Percentiles rank a stretch among this genome's conserved stretches.
These are phyloP conservation scores for Ophion slaviceki DNA, from an alignment of 2,888 invertebrate genomes.

Conservation along the genomic window DNA sequence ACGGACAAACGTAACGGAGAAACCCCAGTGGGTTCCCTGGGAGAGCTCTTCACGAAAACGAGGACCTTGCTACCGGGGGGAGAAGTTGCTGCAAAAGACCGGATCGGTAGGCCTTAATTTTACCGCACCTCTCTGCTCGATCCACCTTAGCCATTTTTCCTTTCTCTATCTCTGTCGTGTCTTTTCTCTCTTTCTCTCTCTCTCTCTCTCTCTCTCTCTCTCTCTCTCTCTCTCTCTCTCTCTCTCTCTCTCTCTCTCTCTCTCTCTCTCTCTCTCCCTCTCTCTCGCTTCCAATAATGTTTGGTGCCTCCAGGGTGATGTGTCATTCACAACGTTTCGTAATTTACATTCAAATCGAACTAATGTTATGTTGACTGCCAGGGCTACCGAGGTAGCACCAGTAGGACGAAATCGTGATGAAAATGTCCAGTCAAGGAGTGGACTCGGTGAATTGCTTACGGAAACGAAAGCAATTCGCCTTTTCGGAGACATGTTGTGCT, in stretches of 20 bases:
- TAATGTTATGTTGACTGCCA: not conserved
- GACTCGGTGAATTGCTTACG: not conserved
- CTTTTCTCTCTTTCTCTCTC: not conserved
- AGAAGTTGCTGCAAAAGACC: constrained; percentile 50
- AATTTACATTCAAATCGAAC: not conserved
- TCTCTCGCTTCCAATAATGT: not conserved
- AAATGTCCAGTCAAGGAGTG: not conserved
- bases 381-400: constrained; percentile 22
- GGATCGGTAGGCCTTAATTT: constrained; percentile 64
- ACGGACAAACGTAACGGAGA: constrained; percentile 64
- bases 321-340: constrained; percentile 44
- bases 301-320: not conserved
- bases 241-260: not conserved
- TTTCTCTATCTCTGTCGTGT: not conserved
- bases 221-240: not conserved
- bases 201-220: not conserved
- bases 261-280: not conserved
- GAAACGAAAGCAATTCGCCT: not conserved
- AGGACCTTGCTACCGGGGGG: constrained; percentile 56
- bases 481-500: not conserved
- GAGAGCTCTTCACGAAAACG: constrained; percentile 55
- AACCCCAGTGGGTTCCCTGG: constrained; percentile 55
- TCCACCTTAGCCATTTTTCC: constrained; percentile 44
- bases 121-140: constrained; percentile 55
- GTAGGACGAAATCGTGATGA: not conserved